Evolutionary conservation across 53 echinoderm and acorn worm genomes (phyloP).

Genomic region (Temnopleurus reevesii): DNA sequence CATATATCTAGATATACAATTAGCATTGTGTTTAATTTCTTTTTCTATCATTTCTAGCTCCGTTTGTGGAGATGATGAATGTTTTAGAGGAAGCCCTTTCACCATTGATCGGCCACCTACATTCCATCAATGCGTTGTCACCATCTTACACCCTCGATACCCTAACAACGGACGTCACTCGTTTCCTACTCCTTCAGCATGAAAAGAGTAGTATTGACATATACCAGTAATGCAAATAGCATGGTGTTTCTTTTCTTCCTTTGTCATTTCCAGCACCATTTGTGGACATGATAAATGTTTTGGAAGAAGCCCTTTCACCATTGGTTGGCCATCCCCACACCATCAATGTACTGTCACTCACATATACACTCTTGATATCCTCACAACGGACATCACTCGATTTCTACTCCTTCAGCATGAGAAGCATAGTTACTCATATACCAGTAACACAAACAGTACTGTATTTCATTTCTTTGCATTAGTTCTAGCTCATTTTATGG

Average conservation of each 20-base stretch:
- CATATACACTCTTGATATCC: conserved; percentile 48
- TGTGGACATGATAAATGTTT: not conserved
- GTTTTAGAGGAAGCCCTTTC: conserved; percentile 39
- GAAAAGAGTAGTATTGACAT: too few relatives aligned
- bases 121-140: conserved; percentile 11
- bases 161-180: conserved; percentile 60
- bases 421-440: too few relatives aligned
- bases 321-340: conserved; percentile 36
- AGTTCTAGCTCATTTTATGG: not conserved
- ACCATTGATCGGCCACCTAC: conserved; percentile 54
- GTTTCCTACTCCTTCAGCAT: conserved; percentile 60
- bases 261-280: too few relatives aligned
- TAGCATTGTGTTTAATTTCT: too few relatives aligned
- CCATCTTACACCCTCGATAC: conserved; percentile 51
- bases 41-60: not conserved
- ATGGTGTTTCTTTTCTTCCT: too few relatives aligned
- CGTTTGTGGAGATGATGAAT: conserved; percentile 52
- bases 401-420: conserved; percentile 61
- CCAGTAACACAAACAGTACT: too few relatives aligned
- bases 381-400: conserved; percentile 60
- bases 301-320: not conserved
- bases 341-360: not conserved
- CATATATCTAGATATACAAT: too few relatives aligned
- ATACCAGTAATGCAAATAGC: too few relatives aligned
- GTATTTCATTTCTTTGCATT: too few relatives aligned